Conservation (phyloP, 2,797 vertebrate genomes). For the Aldrovandia affinis region DNA sequence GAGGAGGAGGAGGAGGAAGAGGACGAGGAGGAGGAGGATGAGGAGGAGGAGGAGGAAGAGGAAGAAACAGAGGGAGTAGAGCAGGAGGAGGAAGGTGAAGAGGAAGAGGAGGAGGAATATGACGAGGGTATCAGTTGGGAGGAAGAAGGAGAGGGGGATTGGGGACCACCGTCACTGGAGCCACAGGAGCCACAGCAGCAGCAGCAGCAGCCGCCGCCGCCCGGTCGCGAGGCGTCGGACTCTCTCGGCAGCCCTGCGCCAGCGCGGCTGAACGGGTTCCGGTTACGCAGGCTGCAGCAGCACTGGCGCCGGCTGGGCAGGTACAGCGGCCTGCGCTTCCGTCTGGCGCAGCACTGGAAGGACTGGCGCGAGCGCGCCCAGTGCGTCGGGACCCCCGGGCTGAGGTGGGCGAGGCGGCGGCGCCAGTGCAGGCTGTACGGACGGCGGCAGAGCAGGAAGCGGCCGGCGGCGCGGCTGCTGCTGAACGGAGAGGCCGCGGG, state of each 20-base stretch:
- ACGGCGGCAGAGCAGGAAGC: conserved; percentile 15
- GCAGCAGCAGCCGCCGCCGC: conserved; percentile 11
- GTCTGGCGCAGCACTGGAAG: conserved; percentile 66
- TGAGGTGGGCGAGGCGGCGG: not conserved
- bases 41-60: not conserved
- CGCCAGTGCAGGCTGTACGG: not conserved
- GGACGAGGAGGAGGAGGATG: not conserved
- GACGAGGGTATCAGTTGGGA: conserved; percentile 21
- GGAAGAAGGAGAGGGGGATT: conserved; percentile 13
- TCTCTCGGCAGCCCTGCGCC: not conserved
- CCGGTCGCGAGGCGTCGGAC: not conserved
- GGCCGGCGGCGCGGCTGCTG: not conserved
- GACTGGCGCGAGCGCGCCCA: conserved; percentile 56
- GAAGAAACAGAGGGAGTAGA: not conserved
- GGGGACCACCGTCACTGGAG: not conserved
- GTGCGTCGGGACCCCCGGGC: conserved; percentile 35
- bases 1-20: not conserved
- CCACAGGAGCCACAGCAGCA: conserved; percentile 1
- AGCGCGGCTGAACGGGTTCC: conserved; percentile 13
- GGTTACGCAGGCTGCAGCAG: conserved; percentile 34
- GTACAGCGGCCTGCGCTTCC: conserved; percentile 55
- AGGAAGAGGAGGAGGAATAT: not conserved
- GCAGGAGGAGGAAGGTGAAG: not conserved
- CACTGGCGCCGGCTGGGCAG: conserved; percentile 56
- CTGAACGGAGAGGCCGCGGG: conserved; percentile 19